Percentiles rank a stretch among this genome's conserved stretches.
phyloP scores from a whole-genome alignment of 2,113 vertebrate species.

The Forbesichthys agassizii region DNA sequence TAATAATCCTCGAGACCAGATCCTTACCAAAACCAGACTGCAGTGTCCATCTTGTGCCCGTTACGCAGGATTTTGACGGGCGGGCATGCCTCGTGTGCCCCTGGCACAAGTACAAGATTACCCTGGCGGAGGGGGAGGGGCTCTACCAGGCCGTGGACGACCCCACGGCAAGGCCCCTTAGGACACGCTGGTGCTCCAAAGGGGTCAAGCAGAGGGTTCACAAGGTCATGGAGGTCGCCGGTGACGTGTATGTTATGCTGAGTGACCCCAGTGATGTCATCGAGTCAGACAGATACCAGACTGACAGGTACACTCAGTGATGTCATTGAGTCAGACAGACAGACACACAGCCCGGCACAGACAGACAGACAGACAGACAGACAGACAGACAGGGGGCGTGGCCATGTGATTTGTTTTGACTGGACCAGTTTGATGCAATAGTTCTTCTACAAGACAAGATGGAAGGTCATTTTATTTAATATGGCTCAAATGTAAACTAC shows the following conservation, averaged over 20 bases:
- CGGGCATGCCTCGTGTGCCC: constrained; percentile 88
- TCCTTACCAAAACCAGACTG: background rate
- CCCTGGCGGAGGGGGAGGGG: constrained; percentile 87
- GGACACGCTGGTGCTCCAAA: constrained; percentile 87
- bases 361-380: too few species aligned
- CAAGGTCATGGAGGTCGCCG: constrained; percentile 77
- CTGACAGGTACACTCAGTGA: constrained; percentile 48
- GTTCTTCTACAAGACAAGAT: too few species aligned
- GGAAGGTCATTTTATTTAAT: too few species aligned
- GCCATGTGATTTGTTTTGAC: too few species aligned
- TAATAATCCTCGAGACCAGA: too few species aligned
- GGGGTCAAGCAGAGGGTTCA: constrained; percentile 92
- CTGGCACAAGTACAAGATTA: constrained; percentile 95
- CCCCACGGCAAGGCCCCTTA: constrained; percentile 78
- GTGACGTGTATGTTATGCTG: constrained; percentile 83
- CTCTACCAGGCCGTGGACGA: constrained; percentile 85
- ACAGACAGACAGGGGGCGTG: too few species aligned
- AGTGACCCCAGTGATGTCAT: constrained; percentile 75
- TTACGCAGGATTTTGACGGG: constrained; percentile 83
- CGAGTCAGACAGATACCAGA: constrained; percentile 88
- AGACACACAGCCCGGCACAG: too few species aligned
- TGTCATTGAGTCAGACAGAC: too few species aligned
- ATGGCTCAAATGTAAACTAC: too few species aligned
- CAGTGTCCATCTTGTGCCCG: constrained; percentile 2
- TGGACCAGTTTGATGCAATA: too few species aligned